Percentiles rank a stretch among this genome's conserved stretches.
These are phyloP conservation scores for Trachelus stipa DNA, from an alignment of 2,888 invertebrate genomes.

Conservation along the genomic window DNA sequence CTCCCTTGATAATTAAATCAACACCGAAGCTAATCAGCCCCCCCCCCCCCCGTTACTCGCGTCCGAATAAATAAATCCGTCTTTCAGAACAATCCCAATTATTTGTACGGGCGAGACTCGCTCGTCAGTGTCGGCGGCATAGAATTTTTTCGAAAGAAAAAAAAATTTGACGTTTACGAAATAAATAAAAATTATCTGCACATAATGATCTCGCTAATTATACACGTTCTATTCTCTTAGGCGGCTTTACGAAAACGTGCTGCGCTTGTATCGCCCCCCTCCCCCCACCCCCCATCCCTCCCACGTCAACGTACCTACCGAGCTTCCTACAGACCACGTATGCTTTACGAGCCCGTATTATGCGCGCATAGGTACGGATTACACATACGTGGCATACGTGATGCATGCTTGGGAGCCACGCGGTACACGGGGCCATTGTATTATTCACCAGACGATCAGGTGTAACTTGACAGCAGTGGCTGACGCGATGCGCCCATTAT, in stretches of 20 bases:
- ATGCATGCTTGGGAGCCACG: slow-evolving; percentile 36
- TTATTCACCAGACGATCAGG: slow-evolving; percentile 43
- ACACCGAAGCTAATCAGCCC: slow-evolving; percentile 62
- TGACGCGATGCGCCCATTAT: slow-evolving; percentile 50
- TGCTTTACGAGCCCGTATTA: slow-evolving; percentile 52
- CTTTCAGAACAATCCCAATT: no score
- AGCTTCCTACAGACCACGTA: slow-evolving; percentile 3
- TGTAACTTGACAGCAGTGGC: slow-evolving; percentile 40
- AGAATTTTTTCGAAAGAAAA: no score
- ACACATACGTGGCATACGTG: slow-evolving; percentile 47
- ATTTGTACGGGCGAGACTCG: no score
- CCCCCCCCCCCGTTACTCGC: slow-evolving; percentile 7
- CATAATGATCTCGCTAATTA: no score
- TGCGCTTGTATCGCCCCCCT: no score
- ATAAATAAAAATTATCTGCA: no score
- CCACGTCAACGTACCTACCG: no score
- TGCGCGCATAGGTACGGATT: slow-evolving; percentile 25
- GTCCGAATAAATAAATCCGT: slow-evolving; percentile 20
- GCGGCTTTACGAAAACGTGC: no score
- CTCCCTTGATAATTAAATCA: slow-evolving; percentile 64
- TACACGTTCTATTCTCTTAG: no score
- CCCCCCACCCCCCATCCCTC: no score
- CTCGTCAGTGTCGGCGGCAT: no score
- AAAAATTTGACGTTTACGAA: no score
- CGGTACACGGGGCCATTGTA: slow-evolving; percentile 38